Conservation (phyloP, 2,797 vertebrate genomes). For the Thamnophis elegans region DNA sequence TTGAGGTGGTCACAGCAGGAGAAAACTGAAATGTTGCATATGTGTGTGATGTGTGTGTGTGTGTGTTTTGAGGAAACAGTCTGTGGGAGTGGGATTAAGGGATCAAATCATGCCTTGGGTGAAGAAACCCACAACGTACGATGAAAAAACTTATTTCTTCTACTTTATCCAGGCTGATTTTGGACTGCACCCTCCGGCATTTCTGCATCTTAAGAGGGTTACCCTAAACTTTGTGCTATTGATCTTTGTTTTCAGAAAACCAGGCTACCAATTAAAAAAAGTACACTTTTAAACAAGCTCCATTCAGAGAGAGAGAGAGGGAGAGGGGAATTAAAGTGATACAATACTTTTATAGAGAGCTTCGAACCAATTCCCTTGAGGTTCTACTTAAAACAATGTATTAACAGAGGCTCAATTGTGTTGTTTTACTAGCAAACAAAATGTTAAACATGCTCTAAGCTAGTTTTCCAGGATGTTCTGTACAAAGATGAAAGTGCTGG, state of each 20-base stretch:
- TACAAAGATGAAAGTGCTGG: slow-evolving; percentile 67
- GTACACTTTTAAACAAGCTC: slow-evolving; percentile 62
- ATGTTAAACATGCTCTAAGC: slow-evolving; percentile 70
- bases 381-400: slow-evolving; percentile 74
- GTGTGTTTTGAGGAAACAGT: background rate
- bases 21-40: background rate
- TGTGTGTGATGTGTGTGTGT: background rate
- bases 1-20: background rate
- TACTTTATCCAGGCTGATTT: background rate
- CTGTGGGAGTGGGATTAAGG: background rate
- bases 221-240: slow-evolving; percentile 43
- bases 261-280: slow-evolving; percentile 63
- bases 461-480: slow-evolving; percentile 65
- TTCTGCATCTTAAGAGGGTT: background rate
- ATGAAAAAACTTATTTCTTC: background rate
- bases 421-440: slow-evolving; percentile 74
- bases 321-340: slow-evolving; percentile 60
- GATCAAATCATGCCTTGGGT: background rate
- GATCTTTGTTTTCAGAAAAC: slow-evolving; percentile 61
- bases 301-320: slow-evolving; percentile 29
- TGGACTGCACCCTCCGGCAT: background rate
- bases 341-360: slow-evolving; percentile 67
- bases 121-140: background rate
- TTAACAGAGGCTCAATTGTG: slow-evolving; percentile 71
- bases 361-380: slow-evolving; percentile 70